A percentile compares a stretch with the other conserved stretches of the same genome.
Conservation (phyloP, 2,888 invertebrate genomes). For the Noctua fimbriata region DNA sequence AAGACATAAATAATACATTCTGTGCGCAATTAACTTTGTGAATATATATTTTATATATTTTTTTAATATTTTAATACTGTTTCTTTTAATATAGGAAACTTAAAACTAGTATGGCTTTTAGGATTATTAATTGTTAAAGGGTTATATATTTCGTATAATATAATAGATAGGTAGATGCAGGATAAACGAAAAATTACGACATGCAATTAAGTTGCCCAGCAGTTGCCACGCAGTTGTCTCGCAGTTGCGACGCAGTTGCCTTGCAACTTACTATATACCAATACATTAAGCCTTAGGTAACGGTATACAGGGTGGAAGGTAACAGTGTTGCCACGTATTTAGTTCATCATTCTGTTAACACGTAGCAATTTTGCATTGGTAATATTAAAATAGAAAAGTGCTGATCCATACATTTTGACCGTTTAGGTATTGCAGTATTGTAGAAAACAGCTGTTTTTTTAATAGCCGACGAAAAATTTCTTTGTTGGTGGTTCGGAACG, state of each 20-base stretch:
- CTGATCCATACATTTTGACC: too few relatives aligned
- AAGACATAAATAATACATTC: constrained; percentile 56
- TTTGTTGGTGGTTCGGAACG: too few relatives aligned
- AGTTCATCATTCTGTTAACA: too few relatives aligned
- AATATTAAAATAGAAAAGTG: too few relatives aligned
- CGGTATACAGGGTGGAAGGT: too few relatives aligned
- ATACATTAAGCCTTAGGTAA: background rate
- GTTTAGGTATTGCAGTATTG: too few relatives aligned
- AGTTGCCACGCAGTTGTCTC: constrained; percentile 5
- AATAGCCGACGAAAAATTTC: too few relatives aligned
- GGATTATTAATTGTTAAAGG: constrained; percentile 21
- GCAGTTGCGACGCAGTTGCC: constrained; percentile 5
- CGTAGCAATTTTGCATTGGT: too few relatives aligned
- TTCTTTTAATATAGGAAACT: constrained; percentile 45
- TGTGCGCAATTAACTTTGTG: constrained; percentile 73
- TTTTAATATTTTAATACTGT: constrained; percentile 58
- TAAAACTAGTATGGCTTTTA: constrained; percentile 56
- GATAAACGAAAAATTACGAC: background rate
- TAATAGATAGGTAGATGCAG: constrained; percentile 1
- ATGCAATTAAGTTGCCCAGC: background rate
- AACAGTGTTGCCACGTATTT: too few relatives aligned
- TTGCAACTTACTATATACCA: background rate
- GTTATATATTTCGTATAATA: constrained; percentile 2
- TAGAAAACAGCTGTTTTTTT: too few relatives aligned
- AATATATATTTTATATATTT: constrained; percentile 40